Evolutionary conservation across 2,113 vertebrate species (phyloP), one percentile per base, ranked within the genome.

Genomic region (Callopanchax toddi): DNA sequence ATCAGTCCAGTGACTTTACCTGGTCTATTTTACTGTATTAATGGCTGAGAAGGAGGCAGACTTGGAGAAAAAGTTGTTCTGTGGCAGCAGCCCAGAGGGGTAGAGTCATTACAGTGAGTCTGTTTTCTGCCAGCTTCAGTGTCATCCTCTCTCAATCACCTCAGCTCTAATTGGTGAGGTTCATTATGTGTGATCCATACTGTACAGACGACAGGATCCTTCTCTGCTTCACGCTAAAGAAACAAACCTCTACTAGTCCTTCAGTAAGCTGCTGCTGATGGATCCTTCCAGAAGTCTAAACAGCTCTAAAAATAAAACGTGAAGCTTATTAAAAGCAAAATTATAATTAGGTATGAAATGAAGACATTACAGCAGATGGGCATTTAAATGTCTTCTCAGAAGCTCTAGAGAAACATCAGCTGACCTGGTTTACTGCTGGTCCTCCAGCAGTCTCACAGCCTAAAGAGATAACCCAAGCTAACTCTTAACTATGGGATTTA

Each of bases 111-210:
- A 49, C 49, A 34, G 37, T 21, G 11, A 68, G 52, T 29, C 39
- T 64, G 79, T 84, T 49, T 26, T 51, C 55, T 46, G 71, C 58
- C 69, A 76, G 59, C 51, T 82, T 49, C 50, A 59, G 63, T 69
- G 50, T 67, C 73, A 36, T 49, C 34, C 32, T 36, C 62, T 37
- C 66, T 86, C 60, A 50, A 63, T 84, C 71, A 73, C 60, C 60
- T 70, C 20, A 56, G 60, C 20, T 59, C 63, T 79, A 66, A 78
- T 74, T 65, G 69, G 39, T 59, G 40, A 39, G 26, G 39, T 44
- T 85, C 39, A 59, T 74, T 67, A 70, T 18, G 17, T 32, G 29
- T 20, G 49, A 52, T n/a, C n/a, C n/a, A n/a, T n/a, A 18, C 34
- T 36, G 21, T 18, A 59, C 34, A 74, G 56, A 58, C 40, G 67